phyloP scores from a whole-genome alignment of 1,140 invertebrate genomes.

The Tetragnatha versicolor region DNA sequence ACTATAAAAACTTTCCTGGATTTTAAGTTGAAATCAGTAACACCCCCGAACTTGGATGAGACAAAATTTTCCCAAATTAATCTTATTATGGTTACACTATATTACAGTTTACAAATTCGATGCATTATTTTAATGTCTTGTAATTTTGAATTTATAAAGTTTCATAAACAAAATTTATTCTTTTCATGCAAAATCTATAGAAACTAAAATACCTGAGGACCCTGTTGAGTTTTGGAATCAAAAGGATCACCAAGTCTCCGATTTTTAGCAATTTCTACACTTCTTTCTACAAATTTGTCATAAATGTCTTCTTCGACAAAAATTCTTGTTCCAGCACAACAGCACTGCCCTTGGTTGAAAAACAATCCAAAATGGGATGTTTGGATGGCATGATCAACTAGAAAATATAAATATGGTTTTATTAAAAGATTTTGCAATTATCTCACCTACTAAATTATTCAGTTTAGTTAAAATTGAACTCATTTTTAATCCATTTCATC shows the following conservation, averaged over 20 bases:
- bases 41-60: too few species aligned
- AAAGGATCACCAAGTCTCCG: constrained; percentile 90
- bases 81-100: too few species aligned
- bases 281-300: constrained; percentile 84
- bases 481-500: too few species aligned
- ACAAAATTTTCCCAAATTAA: too few species aligned
- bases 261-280: constrained; percentile 76
- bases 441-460: too few species aligned
- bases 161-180: too few species aligned
- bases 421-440: not conserved
- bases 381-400: constrained; percentile 80
- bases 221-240: constrained; percentile 81
- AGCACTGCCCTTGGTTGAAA: constrained; percentile 79
- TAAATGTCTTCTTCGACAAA: constrained; percentile 84
- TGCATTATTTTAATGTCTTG: too few species aligned
- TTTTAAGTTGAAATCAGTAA: too few species aligned
- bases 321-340: constrained; percentile 85
- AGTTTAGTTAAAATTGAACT: not conserved
- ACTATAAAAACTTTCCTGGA: too few species aligned
- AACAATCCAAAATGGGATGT: constrained; percentile 82
- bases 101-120: too few species aligned
- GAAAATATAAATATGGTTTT: not conserved
- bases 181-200: too few species aligned
- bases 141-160: too few species aligned
- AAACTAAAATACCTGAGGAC: constrained; percentile 92